These are phyloP conservation scores for Erythrolamprus reginae DNA, from an alignment of 2,113 vertebrate genomes.

Conservation along the genomic window DNA sequence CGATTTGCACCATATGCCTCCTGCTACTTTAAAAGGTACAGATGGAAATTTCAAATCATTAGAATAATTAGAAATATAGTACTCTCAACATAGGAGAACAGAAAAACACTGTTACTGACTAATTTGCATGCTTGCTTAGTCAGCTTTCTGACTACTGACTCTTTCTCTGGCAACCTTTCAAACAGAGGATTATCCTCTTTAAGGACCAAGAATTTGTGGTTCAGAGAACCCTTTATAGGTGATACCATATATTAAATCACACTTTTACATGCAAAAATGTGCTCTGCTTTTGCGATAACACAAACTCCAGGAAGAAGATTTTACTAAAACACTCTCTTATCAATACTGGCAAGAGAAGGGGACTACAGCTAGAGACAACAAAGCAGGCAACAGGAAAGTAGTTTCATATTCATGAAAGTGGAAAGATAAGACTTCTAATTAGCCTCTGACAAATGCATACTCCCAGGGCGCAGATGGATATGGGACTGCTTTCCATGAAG, in stretches of 20 bases:
- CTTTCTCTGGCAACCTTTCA: neutral
- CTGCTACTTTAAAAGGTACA: neutral
- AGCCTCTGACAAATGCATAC: neutral
- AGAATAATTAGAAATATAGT: neutral
- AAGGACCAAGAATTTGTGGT: neutral
- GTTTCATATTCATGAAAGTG: neutral
- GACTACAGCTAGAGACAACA: neutral
- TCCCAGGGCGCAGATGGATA: neutral
- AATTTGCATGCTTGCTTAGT: neutral
- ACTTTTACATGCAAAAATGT: neutral
- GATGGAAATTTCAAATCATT: neutral
- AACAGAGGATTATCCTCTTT: neutral
- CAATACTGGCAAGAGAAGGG: neutral
- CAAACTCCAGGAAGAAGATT: neutral
- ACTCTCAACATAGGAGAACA: neutral
- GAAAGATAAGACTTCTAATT: neutral
- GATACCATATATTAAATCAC: neutral
- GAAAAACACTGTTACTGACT: neutral
- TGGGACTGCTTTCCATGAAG: neutral
- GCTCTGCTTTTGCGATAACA: neutral
- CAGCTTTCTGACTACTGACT: neutral
- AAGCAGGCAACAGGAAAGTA: neutral
- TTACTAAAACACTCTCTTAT: neutral
- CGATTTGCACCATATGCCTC: neutral
- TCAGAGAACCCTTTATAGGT: neutral